Conservation (phyloP, 2,888 invertebrate genomes). For the Phlogophora meticulosa region DNA sequence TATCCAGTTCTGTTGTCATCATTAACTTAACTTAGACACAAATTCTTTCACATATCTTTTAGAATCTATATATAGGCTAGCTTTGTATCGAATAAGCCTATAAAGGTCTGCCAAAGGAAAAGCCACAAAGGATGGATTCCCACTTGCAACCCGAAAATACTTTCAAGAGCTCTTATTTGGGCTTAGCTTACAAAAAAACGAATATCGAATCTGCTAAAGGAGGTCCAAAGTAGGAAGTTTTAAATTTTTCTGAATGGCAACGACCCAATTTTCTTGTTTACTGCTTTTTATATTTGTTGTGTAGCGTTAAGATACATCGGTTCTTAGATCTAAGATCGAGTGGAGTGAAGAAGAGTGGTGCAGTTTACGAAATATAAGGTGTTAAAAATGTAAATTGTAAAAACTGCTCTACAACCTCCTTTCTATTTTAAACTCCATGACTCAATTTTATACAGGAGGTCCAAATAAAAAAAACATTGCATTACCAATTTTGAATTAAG, state of each 20-base stretch:
- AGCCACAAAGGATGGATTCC: conserved; percentile 40
- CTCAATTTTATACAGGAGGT: too few relatives aligned
- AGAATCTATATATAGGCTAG: not conserved
- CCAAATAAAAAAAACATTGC: not conserved
- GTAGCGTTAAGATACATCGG: not conserved
- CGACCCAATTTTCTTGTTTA: conserved; percentile 45
- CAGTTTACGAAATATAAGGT: not conserved
- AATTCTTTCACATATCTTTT: not conserved
- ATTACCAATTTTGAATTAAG: not conserved
- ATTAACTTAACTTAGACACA: too few relatives aligned
- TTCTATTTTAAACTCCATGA: too few relatives aligned
- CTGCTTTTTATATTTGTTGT: conserved; percentile 3
- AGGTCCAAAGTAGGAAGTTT: conserved; percentile 26
- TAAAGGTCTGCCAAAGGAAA: conserved; percentile 15
- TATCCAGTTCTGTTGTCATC: not conserved
- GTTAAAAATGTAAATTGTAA: not conserved
- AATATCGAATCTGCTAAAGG: conserved; percentile 36
- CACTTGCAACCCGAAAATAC: conserved; percentile 44
- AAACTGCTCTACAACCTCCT: too few relatives aligned
- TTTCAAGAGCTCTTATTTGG: conserved; percentile 45
- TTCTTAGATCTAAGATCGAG: not conserved
- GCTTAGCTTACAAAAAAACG: conserved; percentile 44
- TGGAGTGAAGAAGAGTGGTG: too few relatives aligned
- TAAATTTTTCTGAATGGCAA: conserved; percentile 16
- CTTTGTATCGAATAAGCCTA: conserved; percentile 14